Conservation (phyloP, 2,888 invertebrate genomes). For the Exocentrus adspersus region DNA sequence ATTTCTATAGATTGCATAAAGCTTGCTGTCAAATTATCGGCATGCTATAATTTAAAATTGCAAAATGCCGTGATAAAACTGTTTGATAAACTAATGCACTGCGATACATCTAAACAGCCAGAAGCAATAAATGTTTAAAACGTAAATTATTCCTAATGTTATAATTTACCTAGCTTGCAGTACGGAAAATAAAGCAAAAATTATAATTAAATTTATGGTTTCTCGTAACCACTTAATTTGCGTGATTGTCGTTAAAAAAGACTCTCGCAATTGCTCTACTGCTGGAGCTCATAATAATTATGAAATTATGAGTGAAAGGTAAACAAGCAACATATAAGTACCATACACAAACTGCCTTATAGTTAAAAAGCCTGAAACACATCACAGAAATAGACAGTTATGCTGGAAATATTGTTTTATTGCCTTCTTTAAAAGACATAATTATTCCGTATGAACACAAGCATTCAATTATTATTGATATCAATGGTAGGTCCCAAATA, state of each 20-base stretch:
- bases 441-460: no score
- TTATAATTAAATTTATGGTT: constrained; percentile 9
- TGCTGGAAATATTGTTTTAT: no score
- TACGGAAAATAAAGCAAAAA: constrained; percentile 4
- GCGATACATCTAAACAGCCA: constrained; percentile 11
- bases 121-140: not conserved
- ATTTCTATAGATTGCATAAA: constrained; percentile 39
- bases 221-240: not conserved
- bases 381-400: no score
- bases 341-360: no score
- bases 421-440: no score
- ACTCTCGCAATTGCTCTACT: not conserved
- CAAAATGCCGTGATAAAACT: constrained; percentile 45
- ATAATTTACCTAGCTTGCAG: not conserved
- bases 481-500: not conserved
- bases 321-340: not conserved
- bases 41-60: constrained; percentile 46
- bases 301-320: not conserved
- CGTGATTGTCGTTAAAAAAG: not conserved
- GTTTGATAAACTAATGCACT: constrained; percentile 42
- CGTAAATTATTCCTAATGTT: constrained; percentile 9
- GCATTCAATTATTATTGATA: no score
- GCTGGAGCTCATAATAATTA: not conserved
- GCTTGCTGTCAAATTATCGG: constrained; percentile 38
- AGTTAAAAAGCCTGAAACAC: no score